Base-by-base conservation (phyloP, 2,797 vertebrate genomes). In the Rhabdomys pumilio region DNA sequence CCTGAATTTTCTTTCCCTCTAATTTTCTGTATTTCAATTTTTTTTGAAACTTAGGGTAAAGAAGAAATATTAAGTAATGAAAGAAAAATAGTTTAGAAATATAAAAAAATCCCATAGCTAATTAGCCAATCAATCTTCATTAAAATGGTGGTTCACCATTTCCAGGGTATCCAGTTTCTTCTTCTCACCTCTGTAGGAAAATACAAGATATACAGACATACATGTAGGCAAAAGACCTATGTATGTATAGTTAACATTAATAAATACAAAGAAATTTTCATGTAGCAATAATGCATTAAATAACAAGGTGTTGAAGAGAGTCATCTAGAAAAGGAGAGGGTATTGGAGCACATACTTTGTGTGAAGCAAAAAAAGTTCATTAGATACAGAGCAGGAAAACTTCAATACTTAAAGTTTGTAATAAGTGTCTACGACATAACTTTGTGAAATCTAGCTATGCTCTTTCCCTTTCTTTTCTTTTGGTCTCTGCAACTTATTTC, bases 261-360 rank as follows among this genome's bases (percentile, higher is more conserved):
- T 47, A 76, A 92, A 63, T 41, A n/a, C 55, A 41, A 67, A 38
- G 24, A 89, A 57, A 29, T 26, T 13, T 61, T 2, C 4, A 44
- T 7, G 4, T 11, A n/a, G 8, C n/a, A 31, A 29, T 34, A 53
- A 29, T 38, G 29, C 41, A 61, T 38, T 34, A 22, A 53, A 38
- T 61, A 6, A 26, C 9, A 85, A 26, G 38, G 9, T 1, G 22
- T 34, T 55, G 8, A 47, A 55, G 29, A 53, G 2, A 3, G 26
- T 19, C 12, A 1, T 6, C 57, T n/a, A 12, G 17, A 29, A 34
- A 22, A 53, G 2, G 0, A 44, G 6, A n/a, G 5, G 4, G 3
- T 57, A 29, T 12, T 24, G 44, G 22, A 82, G n/a, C 53, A 76
- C 9, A 59, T 0, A 26, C 0, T 20, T 61, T 9, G 1, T 63